Conservation (phyloP, 1,140 invertebrate genomes). For the Zaprionus camerounensis region DNA sequence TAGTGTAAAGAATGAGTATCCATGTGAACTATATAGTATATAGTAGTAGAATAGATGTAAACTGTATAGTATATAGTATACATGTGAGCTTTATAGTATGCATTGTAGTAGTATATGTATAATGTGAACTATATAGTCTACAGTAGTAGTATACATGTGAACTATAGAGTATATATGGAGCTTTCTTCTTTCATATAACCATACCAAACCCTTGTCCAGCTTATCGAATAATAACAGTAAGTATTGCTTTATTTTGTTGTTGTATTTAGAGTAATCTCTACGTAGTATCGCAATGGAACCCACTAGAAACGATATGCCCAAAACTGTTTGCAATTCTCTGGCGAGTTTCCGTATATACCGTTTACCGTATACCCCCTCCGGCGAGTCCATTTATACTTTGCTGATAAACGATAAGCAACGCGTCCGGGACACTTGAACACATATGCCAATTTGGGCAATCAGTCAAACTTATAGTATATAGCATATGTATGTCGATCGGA, state of each 20-base stretch:
- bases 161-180: too few relatives aligned
- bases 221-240: too few relatives aligned
- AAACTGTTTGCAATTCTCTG: constrained; percentile 20
- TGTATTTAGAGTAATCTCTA: too few relatives aligned
- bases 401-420: constrained; percentile 45
- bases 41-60: too few relatives aligned
- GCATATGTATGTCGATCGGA: constrained; percentile 23
- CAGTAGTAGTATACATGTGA: neutral
- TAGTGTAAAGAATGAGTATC: too few relatives aligned
- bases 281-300: constrained; percentile 8
- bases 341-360: neutral
- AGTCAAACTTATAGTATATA: constrained; percentile 9
- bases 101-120: too few relatives aligned
- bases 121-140: too few relatives aligned
- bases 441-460: constrained; percentile 50
- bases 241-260: too few relatives aligned
- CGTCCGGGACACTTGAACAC: constrained; percentile 46
- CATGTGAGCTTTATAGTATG: neutral
- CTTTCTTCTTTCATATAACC: too few relatives aligned
- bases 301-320: constrained; percentile 16
- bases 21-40: too few relatives aligned
- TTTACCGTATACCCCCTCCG: constrained; percentile 1
- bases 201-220: too few relatives aligned
- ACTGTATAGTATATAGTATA: too few relatives aligned
- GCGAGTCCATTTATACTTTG: neutral